Evolutionary conservation across 2,888 invertebrate species (phyloP).

Genomic region (Ormyrus thymus): DNA sequence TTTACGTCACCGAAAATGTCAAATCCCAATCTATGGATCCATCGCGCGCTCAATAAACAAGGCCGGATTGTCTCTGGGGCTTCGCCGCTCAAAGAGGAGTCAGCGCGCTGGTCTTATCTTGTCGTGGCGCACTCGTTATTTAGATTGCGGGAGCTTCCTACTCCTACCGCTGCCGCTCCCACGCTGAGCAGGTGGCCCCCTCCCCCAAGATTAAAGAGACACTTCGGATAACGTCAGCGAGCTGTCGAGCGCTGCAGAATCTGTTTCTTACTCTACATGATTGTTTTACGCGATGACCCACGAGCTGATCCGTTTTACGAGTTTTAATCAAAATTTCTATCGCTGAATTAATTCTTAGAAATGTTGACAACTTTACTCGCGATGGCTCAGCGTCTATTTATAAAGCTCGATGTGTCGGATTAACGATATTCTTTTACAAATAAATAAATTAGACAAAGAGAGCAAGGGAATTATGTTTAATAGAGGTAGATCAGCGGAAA

Average conservation of each 20-base stretch:
- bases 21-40: too few relatives aligned
- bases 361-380: too few relatives aligned
- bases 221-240: constrained; percentile 34
- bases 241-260: constrained; percentile 25
- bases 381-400: too few relatives aligned
- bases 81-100: constrained; percentile 8
- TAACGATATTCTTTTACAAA: not conserved
- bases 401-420: too few relatives aligned
- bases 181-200: constrained; percentile 65
- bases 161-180: constrained; percentile 54
- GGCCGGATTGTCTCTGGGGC: constrained; percentile 31
- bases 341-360: too few relatives aligned
- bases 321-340: too few relatives aligned
- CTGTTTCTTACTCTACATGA: constrained; percentile 5
- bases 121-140: constrained; percentile 59
- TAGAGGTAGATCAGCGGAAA: too few relatives aligned
- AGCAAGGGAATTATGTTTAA: too few relatives aligned
- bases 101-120: constrained; percentile 11
- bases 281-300: too few relatives aligned
- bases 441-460: not conserved
- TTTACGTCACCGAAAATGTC: too few relatives aligned
- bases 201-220: constrained; percentile 45
- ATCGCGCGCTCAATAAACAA: not conserved
- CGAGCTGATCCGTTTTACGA: too few relatives aligned
- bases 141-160: constrained; percentile 63